phyloP scores from a whole-genome alignment of 2,113 vertebrate genomes.

The Pterophyllum scalare region DNA sequence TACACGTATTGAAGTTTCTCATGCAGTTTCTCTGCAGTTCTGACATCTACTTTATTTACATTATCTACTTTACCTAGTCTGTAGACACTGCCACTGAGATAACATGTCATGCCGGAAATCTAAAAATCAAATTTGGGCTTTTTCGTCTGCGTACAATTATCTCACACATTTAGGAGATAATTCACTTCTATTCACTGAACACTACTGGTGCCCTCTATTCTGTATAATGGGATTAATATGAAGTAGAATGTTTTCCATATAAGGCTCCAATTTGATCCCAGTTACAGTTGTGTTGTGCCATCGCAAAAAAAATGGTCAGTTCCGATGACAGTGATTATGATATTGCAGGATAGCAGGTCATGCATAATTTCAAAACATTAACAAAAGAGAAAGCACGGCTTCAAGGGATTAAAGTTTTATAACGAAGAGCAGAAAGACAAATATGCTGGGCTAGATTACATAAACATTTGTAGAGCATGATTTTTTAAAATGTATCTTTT shows the following conservation, averaged over 20 bases:
- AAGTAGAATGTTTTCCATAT: neutral
- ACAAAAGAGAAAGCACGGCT: no score
- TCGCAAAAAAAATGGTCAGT: no score
- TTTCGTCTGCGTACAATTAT: no score
- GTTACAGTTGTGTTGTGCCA: neutral
- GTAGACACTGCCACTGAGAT: neutral
- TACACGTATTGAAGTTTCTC: no score
- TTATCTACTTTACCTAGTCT: neutral
- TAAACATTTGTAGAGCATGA: neutral
- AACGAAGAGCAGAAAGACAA: neutral
- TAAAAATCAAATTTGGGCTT: neutral
- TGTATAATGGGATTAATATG: no score
- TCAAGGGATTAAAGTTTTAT: no score
- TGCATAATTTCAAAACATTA: no score
- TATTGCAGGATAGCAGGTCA: no score
- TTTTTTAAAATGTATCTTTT: no score
- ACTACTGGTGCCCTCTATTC: no score
- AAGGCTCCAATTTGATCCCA: neutral
- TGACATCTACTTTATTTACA: neutral
- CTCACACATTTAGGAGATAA: no score
- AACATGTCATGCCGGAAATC: accelerated
- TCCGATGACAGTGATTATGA: neutral
- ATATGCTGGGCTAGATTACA: neutral
- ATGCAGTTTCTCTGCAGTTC: neutral
- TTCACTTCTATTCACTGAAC: no score